Evolutionary conservation across 2,888 invertebrate genomes (phyloP).

Genomic region (Drosophila kanekoi): DNA sequence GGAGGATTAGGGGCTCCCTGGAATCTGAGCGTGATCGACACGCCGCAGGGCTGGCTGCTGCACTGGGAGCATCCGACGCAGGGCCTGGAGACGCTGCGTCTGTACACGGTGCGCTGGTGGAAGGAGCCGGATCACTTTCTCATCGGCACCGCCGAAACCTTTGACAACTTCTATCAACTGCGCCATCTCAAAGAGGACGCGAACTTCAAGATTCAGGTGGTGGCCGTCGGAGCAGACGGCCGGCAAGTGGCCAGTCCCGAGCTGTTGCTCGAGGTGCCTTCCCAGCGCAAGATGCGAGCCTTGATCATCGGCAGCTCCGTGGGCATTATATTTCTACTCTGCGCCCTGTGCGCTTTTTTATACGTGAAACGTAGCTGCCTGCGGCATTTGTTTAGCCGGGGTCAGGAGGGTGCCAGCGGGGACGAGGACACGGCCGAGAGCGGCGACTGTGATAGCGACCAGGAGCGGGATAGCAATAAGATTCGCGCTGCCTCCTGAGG

Average conservation of each 20-base stretch:
- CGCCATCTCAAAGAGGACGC: slow-evolving; percentile 90
- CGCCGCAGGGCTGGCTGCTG: slow-evolving; percentile 91
- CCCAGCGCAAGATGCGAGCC: slow-evolving; percentile 89
- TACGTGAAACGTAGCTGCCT: slow-evolving; percentile 85
- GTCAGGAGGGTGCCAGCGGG: slow-evolving; percentile 50
- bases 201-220: slow-evolving; percentile 90
- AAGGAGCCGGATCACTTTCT: slow-evolving; percentile 88
- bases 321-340: slow-evolving; percentile 89
- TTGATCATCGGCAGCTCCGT: slow-evolving; percentile 90
- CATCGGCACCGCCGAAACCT: slow-evolving; percentile 89
- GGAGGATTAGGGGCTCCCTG: slow-evolving; percentile 85
- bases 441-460: slow-evolving; percentile 82
- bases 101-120: slow-evolving; percentile 90
- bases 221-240: slow-evolving; percentile 88
- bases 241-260: slow-evolving; percentile 88
- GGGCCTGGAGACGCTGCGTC: slow-evolving; percentile 86
- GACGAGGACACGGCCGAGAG: slow-evolving; percentile 77
- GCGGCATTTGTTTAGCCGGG: slow-evolving; percentile 73
- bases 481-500: slow-evolving; percentile 82
- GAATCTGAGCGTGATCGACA: slow-evolving; percentile 90
- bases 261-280: slow-evolving; percentile 89
- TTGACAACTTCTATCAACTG: slow-evolving; percentile 90
- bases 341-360: slow-evolving; percentile 88
- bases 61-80: slow-evolving; percentile 90
- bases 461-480: slow-evolving; percentile 81